Base-by-base conservation (phyloP, 1,140 invertebrate species). In the Popillia japonica region DNA sequence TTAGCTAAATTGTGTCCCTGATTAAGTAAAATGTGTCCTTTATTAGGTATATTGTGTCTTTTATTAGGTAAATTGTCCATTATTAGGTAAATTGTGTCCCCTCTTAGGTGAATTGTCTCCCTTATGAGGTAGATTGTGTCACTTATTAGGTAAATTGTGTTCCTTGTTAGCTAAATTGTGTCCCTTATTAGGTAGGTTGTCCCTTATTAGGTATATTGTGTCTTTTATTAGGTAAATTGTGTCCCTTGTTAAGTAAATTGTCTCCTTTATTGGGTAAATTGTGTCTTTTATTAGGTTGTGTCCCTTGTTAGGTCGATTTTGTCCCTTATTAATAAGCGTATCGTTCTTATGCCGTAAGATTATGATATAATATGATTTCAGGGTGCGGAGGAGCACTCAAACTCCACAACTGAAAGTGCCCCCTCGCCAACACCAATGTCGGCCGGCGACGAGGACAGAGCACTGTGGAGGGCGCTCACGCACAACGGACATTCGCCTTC, bases 361-460 rank as follows among this genome's bases (percentile, higher is more conserved):
- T n/a, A n/a, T n/a, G n/a, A n/a, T n/a, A n/a, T n/a, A 14, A 2
- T 11, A 22, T 23, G 10, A 72, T 11, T 9, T 41, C 84, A 83
- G 61, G 84, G 81, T 14, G 76, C 79, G 7, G 86, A 87, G 61
- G 84, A 87, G 44, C 81, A 83, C 40, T 85, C 83, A 14, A 85
- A 86, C 77, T 85, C 86, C 14, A 85, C 83, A 27, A 84, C 83
- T 11, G 83, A 80, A 6, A 84, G 82, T 68, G 83, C 82, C 20
- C 78, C 84, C 1, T 84, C 85, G 8, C 85, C 86, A 11, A 79
- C 82, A 11, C 80, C 81, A 77, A 79, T 82, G 20, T 9, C 77
- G 42, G 17, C 76, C 40, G 72, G 20, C 40, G 79, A 79, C 3
- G 76, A 82, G 14, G 78, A 84, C 22, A 77, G 80, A 9, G 81